A percentile compares a stretch with the other conserved stretches of the same genome.
Conservation (phyloP, 2,888 invertebrate genomes). For the Taenaris catops region DNA sequence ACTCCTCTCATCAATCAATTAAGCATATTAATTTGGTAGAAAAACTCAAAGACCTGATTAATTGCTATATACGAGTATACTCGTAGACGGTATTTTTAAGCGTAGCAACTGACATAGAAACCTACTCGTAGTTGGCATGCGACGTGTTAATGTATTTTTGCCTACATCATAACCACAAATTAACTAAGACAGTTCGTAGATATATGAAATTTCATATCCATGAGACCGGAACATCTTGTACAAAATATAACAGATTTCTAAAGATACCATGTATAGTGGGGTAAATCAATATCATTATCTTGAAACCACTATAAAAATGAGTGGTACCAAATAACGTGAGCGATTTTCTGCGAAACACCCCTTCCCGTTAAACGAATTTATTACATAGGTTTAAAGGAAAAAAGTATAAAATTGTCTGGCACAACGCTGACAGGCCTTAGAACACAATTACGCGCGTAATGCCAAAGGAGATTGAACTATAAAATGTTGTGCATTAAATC, state of each 20-base stretch:
- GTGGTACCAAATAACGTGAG: constrained; percentile 48
- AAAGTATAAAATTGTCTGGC: constrained; percentile 24
- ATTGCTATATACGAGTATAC: no score
- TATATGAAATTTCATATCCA: constrained; percentile 22
- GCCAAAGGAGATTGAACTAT: constrained; percentile 37
- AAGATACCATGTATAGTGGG: constrained; percentile 53
- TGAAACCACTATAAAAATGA: constrained; percentile 74
- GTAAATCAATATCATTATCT: constrained; percentile 77
- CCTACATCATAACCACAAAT: no score
- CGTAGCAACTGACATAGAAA: no score
- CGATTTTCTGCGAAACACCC: constrained; percentile 47
- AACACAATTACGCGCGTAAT: constrained; percentile 30
- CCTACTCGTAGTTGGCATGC: no score
- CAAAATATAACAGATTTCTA: constrained; percentile 49
- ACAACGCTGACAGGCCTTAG: constrained; percentile 11
- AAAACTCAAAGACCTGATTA: no score
- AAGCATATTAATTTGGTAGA: no score
- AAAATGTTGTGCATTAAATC: constrained; percentile 29
- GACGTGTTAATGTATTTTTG: no score
- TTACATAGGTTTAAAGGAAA: no score
- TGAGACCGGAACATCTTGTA: constrained; percentile 22
- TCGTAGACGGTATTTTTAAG: no score
- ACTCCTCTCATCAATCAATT: no score
- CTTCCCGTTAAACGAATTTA: no score
- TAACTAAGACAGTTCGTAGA: no score